Base-by-base conservation (phyloP, 2,888 invertebrate genomes). In the Tupiocoris notatus region DNA sequence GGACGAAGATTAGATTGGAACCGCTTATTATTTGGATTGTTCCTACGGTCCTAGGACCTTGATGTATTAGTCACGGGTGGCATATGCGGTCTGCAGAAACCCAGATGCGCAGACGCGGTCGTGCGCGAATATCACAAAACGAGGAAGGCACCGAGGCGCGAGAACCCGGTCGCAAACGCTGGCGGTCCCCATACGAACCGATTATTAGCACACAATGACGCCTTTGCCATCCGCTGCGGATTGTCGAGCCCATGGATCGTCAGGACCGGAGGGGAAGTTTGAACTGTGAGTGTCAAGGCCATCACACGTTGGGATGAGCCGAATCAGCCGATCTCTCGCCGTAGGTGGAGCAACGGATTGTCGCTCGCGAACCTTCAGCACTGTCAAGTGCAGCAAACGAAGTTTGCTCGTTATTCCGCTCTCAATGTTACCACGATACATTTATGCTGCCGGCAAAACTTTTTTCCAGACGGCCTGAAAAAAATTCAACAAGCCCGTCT, bases 191-290 rank as follows among this genome's bases (percentile, higher is more conserved):
- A 7, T 7, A 3, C 3, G 39, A 12, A 3, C 39, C 39, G 65
- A 65, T 65, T 20, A 65, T 65, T 65, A 65, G 25, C 65, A 65
- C 65, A 65, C 65, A 65, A 65, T 65, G 20, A 39, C 65, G 65
- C 65, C 65, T 39, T 12, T 17, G 18, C 25, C 63, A 12, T 25
- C 25, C 23, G 6, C n/a, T 12, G 21, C 63, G 23, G 23, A 23
- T 63, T 22, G 22, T 12, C 2, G n/a, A 25, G 23, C n/a, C 17
- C 63, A 63, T 24, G 63, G 63, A 25, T 39, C 54, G 65, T n/a
- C 9, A 12, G 65, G 25, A 65, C 18, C 65, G 24, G 39, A n/a
- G 25, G 65, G 39, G 20, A 18, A 39, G 17, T 16, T 18, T 12
- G 54, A 24, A 9, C 17, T 25, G 18, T 25, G 17, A 65, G 65